Evolutionary conservation across 2,797 vertebrate species (phyloP).

Genomic region (Poecilia gillii): DNA sequence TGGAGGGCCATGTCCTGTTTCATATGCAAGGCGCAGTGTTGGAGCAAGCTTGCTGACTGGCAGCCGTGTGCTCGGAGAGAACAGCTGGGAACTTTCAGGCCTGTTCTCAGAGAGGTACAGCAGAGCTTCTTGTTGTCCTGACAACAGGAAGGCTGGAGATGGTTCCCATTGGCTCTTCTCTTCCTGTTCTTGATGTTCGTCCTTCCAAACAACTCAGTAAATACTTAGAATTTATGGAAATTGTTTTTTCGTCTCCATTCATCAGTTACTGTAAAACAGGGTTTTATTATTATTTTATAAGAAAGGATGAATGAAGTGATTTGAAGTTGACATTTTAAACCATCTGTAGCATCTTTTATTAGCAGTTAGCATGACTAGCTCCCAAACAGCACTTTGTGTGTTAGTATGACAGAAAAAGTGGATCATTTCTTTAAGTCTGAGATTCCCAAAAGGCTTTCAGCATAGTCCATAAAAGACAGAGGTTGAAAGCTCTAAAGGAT

Average conservation of each 20-base stretch:
- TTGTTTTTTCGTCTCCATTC: background rate
- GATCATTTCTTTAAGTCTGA: background rate
- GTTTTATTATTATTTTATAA: background rate
- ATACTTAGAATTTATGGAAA: background rate
- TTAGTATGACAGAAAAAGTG: background rate
- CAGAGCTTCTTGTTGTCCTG: slow-evolving; percentile 1
- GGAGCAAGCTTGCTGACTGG: slow-evolving; percentile 74
- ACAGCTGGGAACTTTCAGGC: slow-evolving; percentile 83
- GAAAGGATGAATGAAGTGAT: background rate
- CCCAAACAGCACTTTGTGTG: background rate
- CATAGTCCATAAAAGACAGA: background rate
- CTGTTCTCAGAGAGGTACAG: slow-evolving; percentile 20
- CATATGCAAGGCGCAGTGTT: slow-evolving; percentile 82
- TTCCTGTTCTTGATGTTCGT: background rate
- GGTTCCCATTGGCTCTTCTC: background rate
- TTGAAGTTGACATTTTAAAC: background rate
- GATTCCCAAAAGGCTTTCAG: background rate
- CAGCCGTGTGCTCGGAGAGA: slow-evolving; percentile 75
- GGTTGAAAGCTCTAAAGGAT: no score
- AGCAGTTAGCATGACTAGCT: background rate
- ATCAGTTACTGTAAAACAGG: background rate
- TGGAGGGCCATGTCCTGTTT: slow-evolving; percentile 86
- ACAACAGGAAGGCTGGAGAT: background rate
- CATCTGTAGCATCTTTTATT: background rate
- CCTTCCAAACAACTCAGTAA: background rate